Percentiles rank a stretch among this genome's conserved stretches.
Evolutionary conservation across 2,888 invertebrate genomes (phyloP).

Genomic region (Mallateleia sp.): DNA sequence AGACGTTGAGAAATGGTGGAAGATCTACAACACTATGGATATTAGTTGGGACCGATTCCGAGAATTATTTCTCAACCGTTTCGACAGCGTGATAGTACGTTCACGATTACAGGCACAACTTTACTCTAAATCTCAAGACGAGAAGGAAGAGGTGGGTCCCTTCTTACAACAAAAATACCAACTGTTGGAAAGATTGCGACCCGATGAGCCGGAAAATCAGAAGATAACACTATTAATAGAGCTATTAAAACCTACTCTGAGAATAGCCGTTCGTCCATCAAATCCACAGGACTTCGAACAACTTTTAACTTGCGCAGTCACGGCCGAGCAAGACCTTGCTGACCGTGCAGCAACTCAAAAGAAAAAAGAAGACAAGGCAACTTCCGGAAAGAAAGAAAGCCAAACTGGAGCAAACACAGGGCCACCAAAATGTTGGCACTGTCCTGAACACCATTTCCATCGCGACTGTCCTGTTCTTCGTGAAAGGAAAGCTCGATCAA

Average conservation of each 20-base stretch:
- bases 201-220: constrained; percentile 17
- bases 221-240: constrained; percentile 24
- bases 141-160: constrained; percentile 29
- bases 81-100: constrained; percentile 3
- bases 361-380: background rate
- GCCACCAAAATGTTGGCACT: background rate
- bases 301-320: background rate
- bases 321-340: constrained; percentile 19
- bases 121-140: constrained; percentile 35
- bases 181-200: constrained; percentile 33
- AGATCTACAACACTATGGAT: constrained; percentile 16
- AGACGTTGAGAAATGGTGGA: constrained; percentile 58
- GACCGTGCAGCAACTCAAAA: background rate
- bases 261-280: background rate
- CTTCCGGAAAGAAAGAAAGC: no score
- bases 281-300: constrained; percentile 20
- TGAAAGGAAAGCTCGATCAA: background rate
- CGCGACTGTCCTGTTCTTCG: background rate
- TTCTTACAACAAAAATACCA: constrained; percentile 61
- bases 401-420: background rate
- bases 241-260: constrained; percentile 19
- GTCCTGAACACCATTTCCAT: background rate
- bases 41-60: constrained; percentile 37
- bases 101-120: constrained; percentile 34
- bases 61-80: constrained; percentile 30